These are phyloP conservation scores for Fragum whitleyi DNA, from an alignment of 2,888 invertebrate genomes.

Conservation along the genomic window DNA sequence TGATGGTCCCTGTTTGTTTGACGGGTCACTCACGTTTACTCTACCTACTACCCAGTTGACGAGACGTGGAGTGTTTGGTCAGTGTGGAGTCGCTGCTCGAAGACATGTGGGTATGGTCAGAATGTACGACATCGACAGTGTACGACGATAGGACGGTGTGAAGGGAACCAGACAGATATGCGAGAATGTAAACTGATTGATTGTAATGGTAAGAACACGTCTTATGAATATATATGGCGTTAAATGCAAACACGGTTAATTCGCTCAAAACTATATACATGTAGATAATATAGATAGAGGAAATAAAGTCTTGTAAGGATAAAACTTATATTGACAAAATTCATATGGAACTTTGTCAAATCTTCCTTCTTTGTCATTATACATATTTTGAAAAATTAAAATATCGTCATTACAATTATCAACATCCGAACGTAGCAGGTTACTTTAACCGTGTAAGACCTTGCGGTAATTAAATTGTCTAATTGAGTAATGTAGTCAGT, in stretches of 20 bases:
- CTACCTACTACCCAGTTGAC: slow-evolving; percentile 1
- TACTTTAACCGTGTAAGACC: too few species aligned
- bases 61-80: background rate
- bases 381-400: too few species aligned
- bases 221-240: background rate
- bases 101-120: background rate
- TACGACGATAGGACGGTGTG: background rate
- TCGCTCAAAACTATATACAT: background rate
- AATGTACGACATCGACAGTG: background rate
- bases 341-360: too few species aligned
- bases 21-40: too few species aligned
- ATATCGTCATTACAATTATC: too few species aligned
- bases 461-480: too few species aligned
- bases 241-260: background rate
- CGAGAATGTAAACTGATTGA: background rate
- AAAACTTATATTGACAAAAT: too few species aligned
- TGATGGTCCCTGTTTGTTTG: too few species aligned
- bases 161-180: background rate
- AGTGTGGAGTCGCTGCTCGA: background rate
- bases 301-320: too few species aligned
- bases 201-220: background rate
- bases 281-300: background rate
- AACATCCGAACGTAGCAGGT: too few species aligned
- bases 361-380: too few species aligned
- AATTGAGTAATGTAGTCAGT: too few species aligned